Conservation (phyloP, 2,797 vertebrate genomes). For the Poeciliopsis presidionis region DNA sequence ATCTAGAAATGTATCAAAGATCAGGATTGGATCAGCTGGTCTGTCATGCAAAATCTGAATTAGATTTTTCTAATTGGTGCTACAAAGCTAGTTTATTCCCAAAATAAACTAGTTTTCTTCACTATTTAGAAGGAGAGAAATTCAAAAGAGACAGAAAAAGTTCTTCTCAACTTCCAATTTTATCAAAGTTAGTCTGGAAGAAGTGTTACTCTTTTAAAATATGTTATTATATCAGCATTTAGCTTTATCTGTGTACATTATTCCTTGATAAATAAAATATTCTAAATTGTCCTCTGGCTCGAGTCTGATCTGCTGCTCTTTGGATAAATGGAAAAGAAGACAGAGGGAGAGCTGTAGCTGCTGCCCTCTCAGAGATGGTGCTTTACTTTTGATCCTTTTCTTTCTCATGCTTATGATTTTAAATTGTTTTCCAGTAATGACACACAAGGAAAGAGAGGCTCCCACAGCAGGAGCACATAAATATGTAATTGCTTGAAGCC, state of each 20-base stretch:
- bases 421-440: slow-evolving; percentile 1
- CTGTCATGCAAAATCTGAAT: neutral
- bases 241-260: neutral
- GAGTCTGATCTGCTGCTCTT: slow-evolving; percentile 31
- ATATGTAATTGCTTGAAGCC: neutral
- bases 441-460: neutral
- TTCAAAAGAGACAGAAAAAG: neutral
- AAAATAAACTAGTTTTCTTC: neutral
- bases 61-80: neutral
- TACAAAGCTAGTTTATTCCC: neutral
- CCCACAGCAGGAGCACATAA: neutral
- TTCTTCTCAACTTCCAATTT: neutral
- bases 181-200: neutral
- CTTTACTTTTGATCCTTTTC: slow-evolving; percentile 16
- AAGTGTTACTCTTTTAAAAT: neutral
- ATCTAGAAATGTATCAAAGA: neutral
- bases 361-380: neutral
- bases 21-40: neutral
- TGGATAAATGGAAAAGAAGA: slow-evolving; percentile 20
- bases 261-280: neutral
- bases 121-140: neutral
- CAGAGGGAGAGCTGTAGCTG: neutral
- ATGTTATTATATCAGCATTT: neutral
- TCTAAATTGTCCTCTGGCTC: slow-evolving; percentile 22
- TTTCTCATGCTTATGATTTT: neutral